Evolutionary conservation across 2,113 vertebrate species (phyloP), one percentile per base, ranked within the genome.

Genomic region (Cololabis saira): DNA sequence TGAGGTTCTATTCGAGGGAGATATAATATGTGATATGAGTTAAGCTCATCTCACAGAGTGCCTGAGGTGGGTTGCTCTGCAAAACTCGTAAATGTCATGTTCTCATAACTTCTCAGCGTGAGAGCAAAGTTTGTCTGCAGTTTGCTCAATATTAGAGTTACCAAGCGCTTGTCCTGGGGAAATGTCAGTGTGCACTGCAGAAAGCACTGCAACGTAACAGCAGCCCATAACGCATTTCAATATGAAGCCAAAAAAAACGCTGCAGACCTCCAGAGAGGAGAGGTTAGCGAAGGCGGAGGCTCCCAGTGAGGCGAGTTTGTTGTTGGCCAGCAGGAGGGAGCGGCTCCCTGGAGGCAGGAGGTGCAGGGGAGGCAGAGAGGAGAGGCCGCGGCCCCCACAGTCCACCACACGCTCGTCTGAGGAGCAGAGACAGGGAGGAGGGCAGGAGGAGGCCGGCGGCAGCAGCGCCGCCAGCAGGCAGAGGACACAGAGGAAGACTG

Each of bases 301-400:
- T 0, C 95, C 94, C 81, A 99, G 91, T 16, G 79, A 87, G 53
- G 94, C 94, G 18, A 99, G 92, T 81, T 94, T 95, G 90, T 99
- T 99, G 94, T 99, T 98, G 90, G 95, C 90, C 69, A 99, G 95
- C 82, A 96, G 90, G 74, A 99, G 95, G 81, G 94, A 94, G 71
- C 93, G 95, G 48, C 94, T 95, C 78, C 94, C 92, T 2, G 90
- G 91, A 3, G 96, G 96, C 79, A 99, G 89, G 69, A 97, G 92
- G 80, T 95, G 93, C 58, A 92, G 81, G 1, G 93, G 88, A 43
- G 97, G 97, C 61, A 96, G 92, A 8, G 93, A 78, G 9, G 94
- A 93, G 80, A 99, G 95, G 57, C 95, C 96, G 52, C 94, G 88
- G 56, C 95, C 95, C 0, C 95, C 94, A 65, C 98, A 99, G 89